Evolutionary conservation across 2,888 invertebrate species (phyloP).

Genomic region (Drosophila lutescens): DNA sequence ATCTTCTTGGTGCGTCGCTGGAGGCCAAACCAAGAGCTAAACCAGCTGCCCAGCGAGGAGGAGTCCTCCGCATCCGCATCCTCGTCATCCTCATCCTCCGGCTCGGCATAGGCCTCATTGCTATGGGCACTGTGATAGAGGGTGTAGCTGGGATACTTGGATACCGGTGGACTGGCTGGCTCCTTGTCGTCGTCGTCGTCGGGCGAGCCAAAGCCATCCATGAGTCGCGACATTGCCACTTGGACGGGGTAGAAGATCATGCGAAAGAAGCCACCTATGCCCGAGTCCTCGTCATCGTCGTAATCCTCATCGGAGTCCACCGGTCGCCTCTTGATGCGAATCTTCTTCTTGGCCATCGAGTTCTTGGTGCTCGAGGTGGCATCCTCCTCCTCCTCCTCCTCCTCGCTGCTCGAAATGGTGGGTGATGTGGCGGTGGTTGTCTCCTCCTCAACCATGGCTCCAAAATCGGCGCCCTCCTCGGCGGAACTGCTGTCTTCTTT

Average conservation of each 20-base stretch:
- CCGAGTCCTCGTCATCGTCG: conserved; percentile 57
- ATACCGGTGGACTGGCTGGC: conserved; percentile 2
- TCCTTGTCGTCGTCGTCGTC: conserved; percentile 45
- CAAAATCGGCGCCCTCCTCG: conserved; percentile 71
- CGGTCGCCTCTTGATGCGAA: conserved; percentile 67
- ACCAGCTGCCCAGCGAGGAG: conserved; percentile 71
- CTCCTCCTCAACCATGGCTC: conserved; percentile 62
- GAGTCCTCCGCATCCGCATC: conserved; percentile 59
- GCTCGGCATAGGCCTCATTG: conserved; percentile 48
- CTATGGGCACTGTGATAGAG: conserved; percentile 76
- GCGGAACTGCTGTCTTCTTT: conserved; percentile 70
- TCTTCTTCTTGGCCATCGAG: conserved; percentile 56
- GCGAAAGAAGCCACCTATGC: conserved; percentile 78
- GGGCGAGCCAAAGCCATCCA: conserved; percentile 62
- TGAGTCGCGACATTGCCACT: conserved; percentile 75
- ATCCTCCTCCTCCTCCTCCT: conserved; percentile 19
- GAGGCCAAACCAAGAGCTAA: conserved; percentile 80
- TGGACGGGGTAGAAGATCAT: conserved; percentile 82
- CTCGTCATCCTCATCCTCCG: conserved; percentile 42
- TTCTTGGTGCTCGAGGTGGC: conserved; percentile 48
- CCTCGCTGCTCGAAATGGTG: conserved; percentile 11
- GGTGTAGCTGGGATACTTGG: conserved; percentile 79
- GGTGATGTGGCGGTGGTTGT: not conserved
- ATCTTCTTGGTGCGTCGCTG: conserved; percentile 72
- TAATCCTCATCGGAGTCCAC: conserved; percentile 60